Evolutionary conservation across 2,888 invertebrate species (phyloP).

Genomic region (Cosmia trapezina): DNA sequence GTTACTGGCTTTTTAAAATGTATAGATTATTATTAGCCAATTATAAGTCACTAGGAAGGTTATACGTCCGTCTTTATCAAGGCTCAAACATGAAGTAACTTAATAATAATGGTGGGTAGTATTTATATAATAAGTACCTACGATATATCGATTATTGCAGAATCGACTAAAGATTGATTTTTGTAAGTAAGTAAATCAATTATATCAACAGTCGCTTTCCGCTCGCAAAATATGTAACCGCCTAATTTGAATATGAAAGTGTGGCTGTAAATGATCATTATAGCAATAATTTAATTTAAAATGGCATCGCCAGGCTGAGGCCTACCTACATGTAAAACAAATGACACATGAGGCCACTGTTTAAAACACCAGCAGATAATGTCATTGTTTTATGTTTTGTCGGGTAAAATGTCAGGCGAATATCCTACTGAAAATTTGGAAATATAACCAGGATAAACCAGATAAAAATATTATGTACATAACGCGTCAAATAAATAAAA

Average conservation of each 20-base stretch:
- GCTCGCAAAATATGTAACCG: slow-evolving; percentile 10
- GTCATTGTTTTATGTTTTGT: neutral
- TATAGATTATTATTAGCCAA: too few species aligned
- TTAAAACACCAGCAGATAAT: neutral
- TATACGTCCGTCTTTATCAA: too few species aligned
- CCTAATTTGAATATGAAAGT: slow-evolving; percentile 48
- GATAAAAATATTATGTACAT: neutral
- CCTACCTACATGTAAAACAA: slow-evolving; percentile 7
- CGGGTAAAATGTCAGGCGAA: neutral
- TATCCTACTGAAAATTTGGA: neutral
- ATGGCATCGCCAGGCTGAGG: neutral
- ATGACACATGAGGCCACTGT: slow-evolving; percentile 12
- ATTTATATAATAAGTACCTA: too few species aligned
- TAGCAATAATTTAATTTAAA: slow-evolving; percentile 40
- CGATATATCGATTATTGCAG: too few species aligned
- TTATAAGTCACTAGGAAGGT: too few species aligned
- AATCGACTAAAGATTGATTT: too few species aligned
- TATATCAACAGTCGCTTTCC: too few species aligned
- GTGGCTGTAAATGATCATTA: slow-evolving; percentile 28
- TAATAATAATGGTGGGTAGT: too few species aligned
- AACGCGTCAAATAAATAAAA: neutral
- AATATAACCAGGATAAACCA: neutral
- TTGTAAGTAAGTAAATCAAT: too few species aligned
- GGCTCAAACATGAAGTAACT: too few species aligned
- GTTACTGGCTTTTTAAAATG: too few species aligned